Percentiles rank a stretch among this genome's conserved stretches.
phyloP scores from a whole-genome alignment of 2,113 vertebrate species.

The Odocoileus hemionus region DNA sequence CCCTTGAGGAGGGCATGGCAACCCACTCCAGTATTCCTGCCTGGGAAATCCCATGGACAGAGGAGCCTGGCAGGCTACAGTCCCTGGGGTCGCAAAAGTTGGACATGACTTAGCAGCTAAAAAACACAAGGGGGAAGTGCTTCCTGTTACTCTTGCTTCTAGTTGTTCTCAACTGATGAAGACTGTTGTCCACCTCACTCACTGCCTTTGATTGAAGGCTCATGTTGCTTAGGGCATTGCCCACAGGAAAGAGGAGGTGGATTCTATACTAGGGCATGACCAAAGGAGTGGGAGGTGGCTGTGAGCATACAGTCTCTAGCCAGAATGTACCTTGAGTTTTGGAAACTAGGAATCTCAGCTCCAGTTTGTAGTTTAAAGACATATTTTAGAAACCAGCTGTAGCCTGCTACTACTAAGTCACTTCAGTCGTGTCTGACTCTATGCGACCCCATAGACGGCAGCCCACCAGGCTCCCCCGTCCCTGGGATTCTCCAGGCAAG shows the following conservation, averaged over 20 bases:
- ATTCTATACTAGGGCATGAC: not conserved
- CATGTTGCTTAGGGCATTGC: not conserved
- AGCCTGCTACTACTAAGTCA: not conserved
- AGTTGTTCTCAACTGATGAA: not conserved
- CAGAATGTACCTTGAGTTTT: not conserved
- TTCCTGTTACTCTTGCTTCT: not conserved
- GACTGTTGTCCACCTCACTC: not conserved
- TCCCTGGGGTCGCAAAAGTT: not conserved
- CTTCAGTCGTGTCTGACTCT: too few species aligned
- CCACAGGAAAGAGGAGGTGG: not conserved
- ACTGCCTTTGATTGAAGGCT: not conserved
- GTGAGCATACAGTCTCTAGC: not conserved
- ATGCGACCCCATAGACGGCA: too few species aligned
- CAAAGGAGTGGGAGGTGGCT: not conserved
- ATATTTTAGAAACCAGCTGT: conserved; percentile 8
- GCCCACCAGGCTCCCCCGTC: too few species aligned
- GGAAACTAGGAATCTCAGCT: conserved; percentile 4
- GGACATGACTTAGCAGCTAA: not conserved
- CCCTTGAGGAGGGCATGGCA: not conserved
- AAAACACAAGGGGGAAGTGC: not conserved
- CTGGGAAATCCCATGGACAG: not conserved
- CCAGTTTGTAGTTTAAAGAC: not conserved
- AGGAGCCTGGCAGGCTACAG: not conserved
- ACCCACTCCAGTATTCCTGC: not conserved
- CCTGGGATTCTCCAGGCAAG: too few species aligned